Evolutionary conservation across 30 jellyfish, hydroid and myxozoan genomes (phyloP), one percentile per base, ranked within the genome.

Genomic region (Morbakka virulenta): DNA sequence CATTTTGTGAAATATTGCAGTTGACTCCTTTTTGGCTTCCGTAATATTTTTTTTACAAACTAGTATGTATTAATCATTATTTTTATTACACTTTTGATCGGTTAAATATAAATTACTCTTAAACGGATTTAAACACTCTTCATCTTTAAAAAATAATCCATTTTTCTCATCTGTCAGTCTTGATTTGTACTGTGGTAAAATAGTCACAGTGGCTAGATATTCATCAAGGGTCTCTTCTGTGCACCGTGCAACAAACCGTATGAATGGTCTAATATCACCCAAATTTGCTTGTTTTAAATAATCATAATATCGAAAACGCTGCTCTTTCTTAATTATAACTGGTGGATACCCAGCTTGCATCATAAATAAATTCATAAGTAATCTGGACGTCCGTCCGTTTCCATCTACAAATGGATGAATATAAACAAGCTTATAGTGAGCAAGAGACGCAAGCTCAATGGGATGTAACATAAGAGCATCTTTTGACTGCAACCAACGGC

Each of bases 321-420:
- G 93, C 50, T 89, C 95, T 75, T 89, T 89, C 3, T 77, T 82
- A 26, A 89, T 79, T 24, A 89, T 89, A 30, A 89, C 97, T 21
- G 97, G 95, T 29, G 97, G 97, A 36, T 89, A 89, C 4, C 97
- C 97, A 2, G 97, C 97, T 34, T 84, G 89, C 97, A 89, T 89
- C 49, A 89, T 50, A 35, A 89, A 76, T 9, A 78, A 41, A 78
- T 89, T 89, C 97, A 89, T 89, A 25, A 89, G 78, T 51, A 89
- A 64, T 3, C 97, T 89, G 1, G 97, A 75, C 41, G 97, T 89
- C 34, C 97, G 49, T 2, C 97, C 97, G 52, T 89, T 89, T 12
- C 97, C 97, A 52, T 89, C 97, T 0, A 88, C 64, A 50, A 89
- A 89, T 50, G 97, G 97, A 64, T 89, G 97, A 31, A 89, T 89